These are phyloP conservation scores for Amblyjoppa fuscipennis DNA, from an alignment of 2,888 invertebrate species.

Conservation along the genomic window DNA sequence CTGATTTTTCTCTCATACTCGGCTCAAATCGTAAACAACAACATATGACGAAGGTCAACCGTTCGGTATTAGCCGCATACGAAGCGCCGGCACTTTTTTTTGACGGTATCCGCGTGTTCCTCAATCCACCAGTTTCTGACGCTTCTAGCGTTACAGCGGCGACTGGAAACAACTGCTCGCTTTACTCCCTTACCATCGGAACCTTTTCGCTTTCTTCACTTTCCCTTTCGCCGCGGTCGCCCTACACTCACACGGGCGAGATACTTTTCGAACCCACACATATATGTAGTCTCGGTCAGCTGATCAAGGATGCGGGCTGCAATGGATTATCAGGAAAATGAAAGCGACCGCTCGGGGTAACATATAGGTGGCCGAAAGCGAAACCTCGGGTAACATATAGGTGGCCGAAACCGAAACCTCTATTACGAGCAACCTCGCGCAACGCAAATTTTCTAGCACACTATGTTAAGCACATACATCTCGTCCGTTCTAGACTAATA, in stretches of 20 bases:
- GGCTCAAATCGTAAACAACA: constrained; percentile 2
- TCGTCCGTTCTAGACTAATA: no score
- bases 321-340: background rate
- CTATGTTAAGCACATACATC: no score
- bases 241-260: background rate
- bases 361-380: no score
- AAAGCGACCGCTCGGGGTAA: background rate
- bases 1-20: background rate
- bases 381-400: no score
- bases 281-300: background rate
- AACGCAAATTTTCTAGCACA: no score
- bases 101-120: background rate
- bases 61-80: background rate
- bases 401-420: no score
- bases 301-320: background rate
- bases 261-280: background rate
- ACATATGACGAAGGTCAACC: constrained; percentile 2
- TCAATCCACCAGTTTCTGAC: background rate
- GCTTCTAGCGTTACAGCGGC: background rate
- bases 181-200: background rate
- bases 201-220: background rate
- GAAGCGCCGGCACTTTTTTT: background rate
- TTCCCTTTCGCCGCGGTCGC: background rate
- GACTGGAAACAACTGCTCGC: background rate
- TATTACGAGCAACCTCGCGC: no score